These are phyloP conservation scores for Atopsyche davidsoni DNA, from an alignment of 1,140 invertebrate genomes.

Conservation along the genomic window DNA sequence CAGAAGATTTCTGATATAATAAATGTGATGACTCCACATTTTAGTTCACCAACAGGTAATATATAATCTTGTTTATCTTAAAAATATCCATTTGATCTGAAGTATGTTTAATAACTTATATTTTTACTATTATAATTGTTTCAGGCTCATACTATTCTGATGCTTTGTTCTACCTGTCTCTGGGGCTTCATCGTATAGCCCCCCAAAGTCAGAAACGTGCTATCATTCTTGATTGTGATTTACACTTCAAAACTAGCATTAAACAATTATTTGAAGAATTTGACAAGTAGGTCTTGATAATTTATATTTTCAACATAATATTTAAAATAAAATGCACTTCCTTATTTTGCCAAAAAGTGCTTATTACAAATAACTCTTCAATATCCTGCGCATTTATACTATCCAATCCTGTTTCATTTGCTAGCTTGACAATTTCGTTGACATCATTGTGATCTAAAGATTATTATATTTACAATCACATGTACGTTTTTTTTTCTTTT, in stretches of 20 bases:
- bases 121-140: constrained; percentile 25
- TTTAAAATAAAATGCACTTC: neutral
- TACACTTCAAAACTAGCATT: constrained; percentile 68
- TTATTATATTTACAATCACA: neutral
- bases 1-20: constrained; percentile 59
- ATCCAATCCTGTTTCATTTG: neutral
- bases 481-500: constrained; percentile 12
- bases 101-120: constrained; percentile 4
- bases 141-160: constrained; percentile 75
- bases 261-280: constrained; percentile 63
- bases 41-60: constrained; percentile 65
- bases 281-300: constrained; percentile 47
- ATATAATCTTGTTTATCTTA: constrained; percentile 10
- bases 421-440: neutral
- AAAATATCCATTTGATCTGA: neutral
- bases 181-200: constrained; percentile 67
- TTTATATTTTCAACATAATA: neutral
- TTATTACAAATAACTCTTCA: neutral
- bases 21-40: constrained; percentile 63
- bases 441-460: neutral
- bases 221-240: constrained; percentile 75
- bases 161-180: constrained; percentile 74
- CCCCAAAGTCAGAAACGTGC: constrained; percentile 54
- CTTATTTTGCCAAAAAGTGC: neutral
- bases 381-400: neutral